Conservation (phyloP, 2,113 vertebrate species). For the Cricetomys ansorgei region DNA sequence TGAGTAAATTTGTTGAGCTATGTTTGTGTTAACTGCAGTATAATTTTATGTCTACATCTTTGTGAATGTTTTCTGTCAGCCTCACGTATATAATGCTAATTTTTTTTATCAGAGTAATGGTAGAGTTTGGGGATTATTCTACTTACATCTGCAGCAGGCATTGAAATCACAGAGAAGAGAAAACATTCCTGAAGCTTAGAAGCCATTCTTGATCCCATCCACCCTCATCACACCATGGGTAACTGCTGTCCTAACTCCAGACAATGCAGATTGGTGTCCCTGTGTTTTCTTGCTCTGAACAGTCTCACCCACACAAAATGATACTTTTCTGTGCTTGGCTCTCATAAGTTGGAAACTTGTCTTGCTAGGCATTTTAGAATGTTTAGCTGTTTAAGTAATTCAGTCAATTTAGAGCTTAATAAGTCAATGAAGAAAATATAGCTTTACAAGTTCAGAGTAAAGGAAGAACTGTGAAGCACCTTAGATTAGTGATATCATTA, state of each 20-base stretch:
- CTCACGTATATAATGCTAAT: not conserved
- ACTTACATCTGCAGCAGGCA: not conserved
- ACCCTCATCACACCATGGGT: rapidly evolving
- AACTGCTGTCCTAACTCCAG: not conserved
- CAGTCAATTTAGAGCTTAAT: conserved; percentile 29
- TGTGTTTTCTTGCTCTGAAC: not conserved
- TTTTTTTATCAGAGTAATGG: not conserved
- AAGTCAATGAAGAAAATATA: conserved; percentile 30
- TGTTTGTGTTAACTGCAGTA: not conserved
- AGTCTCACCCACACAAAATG: not conserved
- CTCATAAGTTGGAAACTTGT: not conserved
- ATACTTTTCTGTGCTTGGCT: not conserved
- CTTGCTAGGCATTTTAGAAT: conserved; percentile 2
- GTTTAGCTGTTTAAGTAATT: conserved; percentile 50
- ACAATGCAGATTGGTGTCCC: not conserved
- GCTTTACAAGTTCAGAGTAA: not conserved
- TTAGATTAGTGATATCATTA: not conserved
- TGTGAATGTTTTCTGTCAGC: not conserved
- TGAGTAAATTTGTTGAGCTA: not conserved
- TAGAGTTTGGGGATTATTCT: not conserved
- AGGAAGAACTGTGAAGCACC: not conserved
- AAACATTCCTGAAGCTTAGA: not conserved
- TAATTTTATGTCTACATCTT: not conserved
- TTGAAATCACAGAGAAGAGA: not conserved
- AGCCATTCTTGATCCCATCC: not conserved